Evolutionary conservation across 1,140 invertebrate species (phyloP), one percentile per base, ranked within the genome.

Genomic region (Drosophila lacertosa): DNA sequence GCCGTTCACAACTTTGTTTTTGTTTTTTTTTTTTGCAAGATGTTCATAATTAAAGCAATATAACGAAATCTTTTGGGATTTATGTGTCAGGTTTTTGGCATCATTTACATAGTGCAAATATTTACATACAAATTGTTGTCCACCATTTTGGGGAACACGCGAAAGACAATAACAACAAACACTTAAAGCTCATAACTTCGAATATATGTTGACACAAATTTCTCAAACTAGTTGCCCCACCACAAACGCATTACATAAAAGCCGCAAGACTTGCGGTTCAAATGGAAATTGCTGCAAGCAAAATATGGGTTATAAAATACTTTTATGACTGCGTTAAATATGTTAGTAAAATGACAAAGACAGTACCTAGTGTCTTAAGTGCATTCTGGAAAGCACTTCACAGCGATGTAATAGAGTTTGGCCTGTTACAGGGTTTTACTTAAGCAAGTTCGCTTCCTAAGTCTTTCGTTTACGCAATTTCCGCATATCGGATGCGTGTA

Each of bases 381-480:
- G 64, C 67, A 81, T 84, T 84, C 80, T 84, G 63, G 54, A 75
- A 65, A 65, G 66, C 77, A 57, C 66, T 65, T 54, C 16, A 64
- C 39, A 57, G 50, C 44, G 6, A 18, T 54, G 18, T 15, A 26
- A 18, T 2, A 51, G 26, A 32, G 22, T 58, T 2, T 53, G 15
- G 5, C 7, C 50, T 16, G 13, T 50, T 22, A 44, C n/a, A 24
- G 4, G 18, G 35, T 16, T 39, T 33, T 48, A 40, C 7, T 22
- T 51, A 32, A 66, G 64, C 81, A 65, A 54, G 81, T 88, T 81
- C 68, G 82, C 73, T 86, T 68, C 73, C 73, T 74, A 80, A 84
- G 80, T 86, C 81, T 80, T 84, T 77, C 44, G 77, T 88, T 86
- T 86, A 80, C 77, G 81, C 81, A 84, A 84, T 74, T 73, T 86